Base-by-base conservation (phyloP, 2,888 invertebrate genomes). In the Drosophila kokeensis region DNA sequence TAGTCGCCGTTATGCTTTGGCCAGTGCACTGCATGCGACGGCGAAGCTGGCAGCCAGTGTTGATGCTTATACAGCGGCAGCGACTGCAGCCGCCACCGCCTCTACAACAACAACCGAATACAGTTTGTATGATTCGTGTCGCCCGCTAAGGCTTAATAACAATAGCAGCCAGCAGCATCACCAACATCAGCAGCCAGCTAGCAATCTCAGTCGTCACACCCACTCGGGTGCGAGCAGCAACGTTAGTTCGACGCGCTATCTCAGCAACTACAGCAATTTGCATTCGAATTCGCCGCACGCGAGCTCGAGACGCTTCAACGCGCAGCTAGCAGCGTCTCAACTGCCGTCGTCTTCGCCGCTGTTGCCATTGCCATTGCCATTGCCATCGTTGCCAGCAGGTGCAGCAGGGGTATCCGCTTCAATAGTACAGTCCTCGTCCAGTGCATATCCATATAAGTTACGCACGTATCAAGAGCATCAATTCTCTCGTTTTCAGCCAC, bases 401-500 rank as follows among this genome's bases (percentile, higher is more conserved):
- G 52, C 52, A 63, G 42, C 69, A 38, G 68, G 55, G 24, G 52
- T 52, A 64, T 49, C 70, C 18, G 57, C 68, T 64, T 69, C 83
- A 67, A 76, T 81, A 72, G 81, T 81, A 81, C 89, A 79, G 87
- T 73, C 79, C 65, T 75, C 70, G 64, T 80, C 76, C 66, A 76
- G 76, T 67, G 80, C 83, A 67, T 81, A 67, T 52, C 84, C 89
- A 68, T 79, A 68, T 79, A 73, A 84, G 48, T 81, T 78, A 58
- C 90, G 90, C 71, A 81, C 81, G 54, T 87, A 87, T 55, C 90
- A 90, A 87, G 73, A 90, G 67, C 85, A 89, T 67, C 88, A 87
- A 82, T 81, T 91, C 81, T 92, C 92, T 92, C 93, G 93, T 81
- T 93, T 93, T 89, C 93, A 93, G 93, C 92, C 92, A 30, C 91